A percentile compares a stretch with the other conserved stretches of the same genome.
Evolutionary conservation across 1,140 invertebrate species (phyloP).

Genomic region (Eumeta japonica): DNA sequence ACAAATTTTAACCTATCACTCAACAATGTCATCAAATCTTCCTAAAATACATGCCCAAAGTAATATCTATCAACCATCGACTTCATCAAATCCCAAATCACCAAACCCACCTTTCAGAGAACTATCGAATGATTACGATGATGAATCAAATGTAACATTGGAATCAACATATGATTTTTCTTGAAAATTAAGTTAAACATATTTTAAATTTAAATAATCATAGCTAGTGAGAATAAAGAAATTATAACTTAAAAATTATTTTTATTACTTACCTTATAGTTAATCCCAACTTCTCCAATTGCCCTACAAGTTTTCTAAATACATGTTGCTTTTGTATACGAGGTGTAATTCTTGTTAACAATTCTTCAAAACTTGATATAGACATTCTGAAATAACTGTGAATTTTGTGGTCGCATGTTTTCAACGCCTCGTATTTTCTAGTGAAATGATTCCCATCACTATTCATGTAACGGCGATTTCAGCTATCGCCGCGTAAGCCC

Average conservation of each 20-base stretch:
- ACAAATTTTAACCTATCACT: too few relatives aligned
- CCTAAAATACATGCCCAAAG: too few relatives aligned
- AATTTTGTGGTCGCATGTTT: conserved; percentile 16
- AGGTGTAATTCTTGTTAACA: conserved; percentile 12
- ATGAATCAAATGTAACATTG: conserved; percentile 4
- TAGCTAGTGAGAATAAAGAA: too few relatives aligned
- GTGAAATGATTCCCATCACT: conserved; percentile 9
- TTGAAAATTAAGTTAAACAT: conserved; percentile 5
- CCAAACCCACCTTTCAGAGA: conserved; percentile 5
- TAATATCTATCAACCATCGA: too few relatives aligned
- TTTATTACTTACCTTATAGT: conserved; percentile 17
- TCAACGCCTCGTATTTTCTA: conserved; percentile 12
- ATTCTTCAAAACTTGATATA: conserved; percentile 6
- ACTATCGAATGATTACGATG: conserved; percentile 2
- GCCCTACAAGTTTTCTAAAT: conserved; percentile 19
- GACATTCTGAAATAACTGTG: conserved; percentile 16
- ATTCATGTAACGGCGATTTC: too few relatives aligned
- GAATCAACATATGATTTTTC: too few relatives aligned
- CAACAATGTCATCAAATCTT: too few relatives aligned
- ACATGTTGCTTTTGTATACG: conserved; percentile 17
- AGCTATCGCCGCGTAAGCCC: too few relatives aligned
- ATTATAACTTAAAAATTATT: conserved; percentile 6
- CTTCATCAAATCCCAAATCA: too few relatives aligned
- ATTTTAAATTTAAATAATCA: conserved; percentile 5
- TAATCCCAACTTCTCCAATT: conserved; percentile 18